Evolutionary conservation across 2,888 invertebrate species (phyloP).

Genomic region (Pycnomerus fuliginosus): DNA sequence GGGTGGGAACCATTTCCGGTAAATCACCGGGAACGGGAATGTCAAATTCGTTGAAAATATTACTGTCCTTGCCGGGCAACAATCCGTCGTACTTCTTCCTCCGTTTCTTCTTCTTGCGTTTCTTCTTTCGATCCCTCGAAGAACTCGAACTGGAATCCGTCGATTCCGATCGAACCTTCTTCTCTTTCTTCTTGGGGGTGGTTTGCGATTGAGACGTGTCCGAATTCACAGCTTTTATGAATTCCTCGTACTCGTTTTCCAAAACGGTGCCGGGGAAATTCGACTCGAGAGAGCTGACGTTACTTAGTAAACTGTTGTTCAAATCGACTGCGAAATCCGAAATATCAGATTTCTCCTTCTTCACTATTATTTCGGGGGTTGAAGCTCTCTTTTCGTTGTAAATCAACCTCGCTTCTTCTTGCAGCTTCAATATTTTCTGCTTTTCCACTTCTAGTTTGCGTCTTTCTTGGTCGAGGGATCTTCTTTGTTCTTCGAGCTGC

Average conservation of each 20-base stretch:
- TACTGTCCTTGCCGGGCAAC: slow-evolving; percentile 8
- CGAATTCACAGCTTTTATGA: slow-evolving; percentile 58
- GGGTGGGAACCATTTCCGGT: slow-evolving; percentile 12
- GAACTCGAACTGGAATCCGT: slow-evolving; percentile 8
- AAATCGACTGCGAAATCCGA: slow-evolving; percentile 15
- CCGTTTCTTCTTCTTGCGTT: slow-evolving; percentile 12
- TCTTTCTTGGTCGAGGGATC: slow-evolving; percentile 27
- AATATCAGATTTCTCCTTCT: slow-evolving; percentile 13
- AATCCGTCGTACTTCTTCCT: slow-evolving; percentile 17
- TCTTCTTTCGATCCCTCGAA: slow-evolving; percentile 10
- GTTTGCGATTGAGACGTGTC: slow-evolving; percentile 30
- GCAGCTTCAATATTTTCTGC: slow-evolving; percentile 28
- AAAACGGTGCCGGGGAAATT: slow-evolving; percentile 29
- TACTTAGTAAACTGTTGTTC: slow-evolving; percentile 16
- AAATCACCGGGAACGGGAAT: slow-evolving; percentile 22
- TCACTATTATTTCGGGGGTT: slow-evolving; percentile 14
- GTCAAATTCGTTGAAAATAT: slow-evolving; percentile 22
- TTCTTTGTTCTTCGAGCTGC: slow-evolving; percentile 24
- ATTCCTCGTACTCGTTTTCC: slow-evolving; percentile 59
- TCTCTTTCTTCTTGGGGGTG: slow-evolving; percentile 6
- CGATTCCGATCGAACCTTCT: slow-evolving; percentile 2
- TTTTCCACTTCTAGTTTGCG: slow-evolving; percentile 30
- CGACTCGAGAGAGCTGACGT: slow-evolving; percentile 12
- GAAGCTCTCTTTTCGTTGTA: slow-evolving; percentile 9
- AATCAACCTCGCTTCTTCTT: slow-evolving; percentile 20